These are phyloP conservation scores for Troilus luridus DNA, from an alignment of 2,888 invertebrate genomes.

Conservation along the genomic window DNA sequence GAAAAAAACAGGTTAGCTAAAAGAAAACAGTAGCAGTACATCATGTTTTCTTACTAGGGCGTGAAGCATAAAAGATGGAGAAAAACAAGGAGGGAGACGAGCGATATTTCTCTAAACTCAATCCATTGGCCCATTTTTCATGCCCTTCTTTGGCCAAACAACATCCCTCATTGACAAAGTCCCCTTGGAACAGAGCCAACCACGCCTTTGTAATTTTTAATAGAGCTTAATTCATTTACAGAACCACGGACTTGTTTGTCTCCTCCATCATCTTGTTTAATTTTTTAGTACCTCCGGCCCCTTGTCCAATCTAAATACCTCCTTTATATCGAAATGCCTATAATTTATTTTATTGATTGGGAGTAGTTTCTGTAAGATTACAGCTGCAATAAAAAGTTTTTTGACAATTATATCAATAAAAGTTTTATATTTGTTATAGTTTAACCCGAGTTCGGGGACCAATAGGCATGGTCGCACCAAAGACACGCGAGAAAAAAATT, in stretches of 20 bases:
- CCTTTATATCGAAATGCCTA: not conserved
- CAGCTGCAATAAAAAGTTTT: too few species aligned
- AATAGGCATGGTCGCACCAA: too few species aligned
- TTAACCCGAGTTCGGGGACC: too few species aligned
- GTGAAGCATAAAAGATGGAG: conserved; percentile 30
- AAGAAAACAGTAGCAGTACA: not conserved
- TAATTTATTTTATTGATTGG: not conserved
- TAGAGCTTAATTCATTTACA: conserved; percentile 36
- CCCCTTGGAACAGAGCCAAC: not conserved
- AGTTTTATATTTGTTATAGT: too few species aligned
- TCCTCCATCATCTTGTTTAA: not conserved
- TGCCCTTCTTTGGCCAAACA: not conserved
- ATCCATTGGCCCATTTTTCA: conserved; percentile 39
- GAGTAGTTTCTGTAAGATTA: too few species aligned
- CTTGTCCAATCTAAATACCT: not conserved
- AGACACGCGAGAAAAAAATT: too few species aligned
- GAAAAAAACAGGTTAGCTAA: not conserved
- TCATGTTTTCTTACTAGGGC: conserved; percentile 19
- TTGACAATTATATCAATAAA: too few species aligned
- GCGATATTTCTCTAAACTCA: conserved; percentile 30
- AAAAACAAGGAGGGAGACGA: conserved; percentile 33
- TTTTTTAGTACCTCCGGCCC: not conserved
- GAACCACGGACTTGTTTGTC: conserved; percentile 10
- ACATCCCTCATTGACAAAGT: conserved; percentile 29
- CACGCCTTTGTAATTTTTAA: conserved; percentile 33